Evolutionary conservation across 2,113 vertebrate genomes (phyloP), one percentile per base, ranked within the genome.

Genomic region (Pholis gunnellus): DNA sequence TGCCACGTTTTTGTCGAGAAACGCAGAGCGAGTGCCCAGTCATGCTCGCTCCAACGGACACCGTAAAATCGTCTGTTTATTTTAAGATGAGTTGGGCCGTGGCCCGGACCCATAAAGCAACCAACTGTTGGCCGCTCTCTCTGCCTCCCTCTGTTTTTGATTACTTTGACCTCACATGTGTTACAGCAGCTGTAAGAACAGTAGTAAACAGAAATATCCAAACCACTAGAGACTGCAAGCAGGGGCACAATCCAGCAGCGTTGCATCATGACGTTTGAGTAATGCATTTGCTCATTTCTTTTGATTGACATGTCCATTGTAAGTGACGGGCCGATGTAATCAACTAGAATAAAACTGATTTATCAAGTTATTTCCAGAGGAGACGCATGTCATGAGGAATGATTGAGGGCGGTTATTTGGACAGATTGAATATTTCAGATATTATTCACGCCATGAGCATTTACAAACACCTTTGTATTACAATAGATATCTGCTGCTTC

Each of bases 141-240:
- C 38, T 7, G 59, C 6, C 13, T 56, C 15, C 20, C 67, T 86
- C 81, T 89, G 73, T 82, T 84, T 84, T 56, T 87, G 79, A 84
- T 82, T 72, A 81, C 70, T 70, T 65, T 71, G 78, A 92, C 77
- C 79, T 88, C 57, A 89, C 22, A 68, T 42, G 57, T 79, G 40
- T 88, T 78, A 15, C 38, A 56, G 29, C 56, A 78, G 75, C 65
- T 88, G 66, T 65, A 56, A 75, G 69, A 72, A 25, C n/a, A 64
- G 65, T 2, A 72, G 46, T 66, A 57, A 87, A 85, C 57, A 52
- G 34, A 75, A 71, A 59, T 7, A 29, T 15, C 46, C 42, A 15
- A 31, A 72, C 52, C 27, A 29, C 29, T 6, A 25, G 67, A 48
- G 27, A 68, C 57, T 29, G 44, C 54, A 25, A 17, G 42, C 20